Base-by-base conservation (phyloP, 1,140 invertebrate genomes). In the Colletes gigas region DNA sequence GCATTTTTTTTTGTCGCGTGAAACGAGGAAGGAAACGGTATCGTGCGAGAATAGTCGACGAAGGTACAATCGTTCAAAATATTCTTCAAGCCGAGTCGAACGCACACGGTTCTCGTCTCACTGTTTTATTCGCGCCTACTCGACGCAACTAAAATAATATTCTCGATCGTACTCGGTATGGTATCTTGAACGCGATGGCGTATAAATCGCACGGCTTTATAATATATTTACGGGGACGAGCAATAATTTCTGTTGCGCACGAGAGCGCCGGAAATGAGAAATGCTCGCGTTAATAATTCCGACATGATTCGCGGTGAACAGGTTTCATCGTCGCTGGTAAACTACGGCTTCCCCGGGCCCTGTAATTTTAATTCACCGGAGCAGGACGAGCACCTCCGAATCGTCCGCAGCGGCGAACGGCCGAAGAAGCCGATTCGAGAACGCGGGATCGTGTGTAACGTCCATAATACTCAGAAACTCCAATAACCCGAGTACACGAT, bases 201-300 rank as follows among this genome's bases (percentile, higher is more conserved):
- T 74, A 74, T 75, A 80, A 80, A 75, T 80, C 72, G 71, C 41
- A 47, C n/a, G 55, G 71, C 4, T 47, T 71, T 44, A 75, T 80
- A 80, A 80, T 80, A 80, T 80, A 80, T 80, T 55, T 68, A 63
- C 72, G 75, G 78, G 57, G 71, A 75, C 75, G 63, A 60, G 71
- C 78, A 74, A 74, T 75, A 74, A 80, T 80, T 74, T 74, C 71
- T 80, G 63, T 75, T 72, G 78, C 63, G 71, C 78, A 60, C 67
- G 72, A 54, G 63, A 71, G 63, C 39, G 21, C 54, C 71, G 65
- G 78, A 74, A 80, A 74, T 74, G 78, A 80, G 72, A 80, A 80
- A 80, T 68, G 72, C 63, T 74, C 71, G 72, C 78, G 78, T 80
- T 75, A 80, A 80, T 80, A 80, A 80, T 80, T 80, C 78, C 68